Percentiles rank a stretch among this genome's conserved stretches.
Evolutionary conservation across 2,113 vertebrate genomes (phyloP).

Genomic region (Cygnus buccinator): DNA sequence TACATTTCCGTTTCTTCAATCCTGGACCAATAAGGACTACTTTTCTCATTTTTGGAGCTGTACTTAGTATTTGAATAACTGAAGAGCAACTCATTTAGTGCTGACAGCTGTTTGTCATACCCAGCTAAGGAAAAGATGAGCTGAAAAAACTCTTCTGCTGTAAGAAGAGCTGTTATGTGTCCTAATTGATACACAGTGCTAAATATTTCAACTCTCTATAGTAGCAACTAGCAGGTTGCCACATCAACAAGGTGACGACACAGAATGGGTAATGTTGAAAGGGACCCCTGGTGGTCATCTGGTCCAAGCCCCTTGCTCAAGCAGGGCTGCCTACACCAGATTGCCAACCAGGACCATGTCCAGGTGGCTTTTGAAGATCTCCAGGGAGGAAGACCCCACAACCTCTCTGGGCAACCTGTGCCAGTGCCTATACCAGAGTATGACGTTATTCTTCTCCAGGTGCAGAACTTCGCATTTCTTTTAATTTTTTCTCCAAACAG

Average conservation of each 20-base stretch:
- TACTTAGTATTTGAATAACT: not conserved
- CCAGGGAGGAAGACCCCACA: too few species aligned
- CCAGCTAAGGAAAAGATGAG: constrained; percentile 29
- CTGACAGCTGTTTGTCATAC: constrained; percentile 17
- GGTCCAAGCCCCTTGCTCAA: too few species aligned
- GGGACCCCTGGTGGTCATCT: too few species aligned
- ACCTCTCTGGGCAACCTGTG: too few species aligned
- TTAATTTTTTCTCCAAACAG: not conserved
- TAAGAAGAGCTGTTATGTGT: not conserved
- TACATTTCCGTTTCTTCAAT: constrained; percentile 27
- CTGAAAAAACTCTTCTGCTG: not conserved
- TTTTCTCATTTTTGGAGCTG: constrained; percentile 8
- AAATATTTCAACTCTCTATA: not conserved
- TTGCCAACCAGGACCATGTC: too few species aligned
- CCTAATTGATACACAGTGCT: not conserved
- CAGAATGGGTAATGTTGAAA: too few species aligned
- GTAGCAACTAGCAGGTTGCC: not conserved
- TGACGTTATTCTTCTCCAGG: not conserved
- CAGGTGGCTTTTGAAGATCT: too few species aligned
- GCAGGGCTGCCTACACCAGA: too few species aligned
- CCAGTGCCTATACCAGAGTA: not conserved
- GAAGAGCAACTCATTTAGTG: not conserved
- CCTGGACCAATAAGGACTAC: not conserved
- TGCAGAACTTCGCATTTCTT: not conserved
- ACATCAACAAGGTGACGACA: not conserved